Conservation (phyloP, 1,140 invertebrate genomes). For the Drosophila gunungcola region DNA sequence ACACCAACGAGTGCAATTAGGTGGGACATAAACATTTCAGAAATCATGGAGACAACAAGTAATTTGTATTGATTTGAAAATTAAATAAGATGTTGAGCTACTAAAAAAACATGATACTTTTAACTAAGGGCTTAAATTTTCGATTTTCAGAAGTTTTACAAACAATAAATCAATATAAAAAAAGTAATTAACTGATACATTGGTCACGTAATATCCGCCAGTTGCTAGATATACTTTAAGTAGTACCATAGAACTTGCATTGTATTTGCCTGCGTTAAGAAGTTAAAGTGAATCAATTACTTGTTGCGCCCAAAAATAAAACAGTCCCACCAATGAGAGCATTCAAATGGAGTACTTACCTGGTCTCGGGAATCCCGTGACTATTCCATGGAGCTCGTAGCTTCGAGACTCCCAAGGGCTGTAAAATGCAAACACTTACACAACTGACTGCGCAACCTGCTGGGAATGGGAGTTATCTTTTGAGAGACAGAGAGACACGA, state of each 20-base stretch:
- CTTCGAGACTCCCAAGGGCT: constrained; percentile 42
- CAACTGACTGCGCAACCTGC: constrained; percentile 57
- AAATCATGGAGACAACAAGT: constrained; percentile 1
- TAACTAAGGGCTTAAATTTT: too few species aligned
- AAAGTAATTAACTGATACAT: too few species aligned
- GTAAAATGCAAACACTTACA: constrained; percentile 62
- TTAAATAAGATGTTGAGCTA: too few species aligned
- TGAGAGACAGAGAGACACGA: constrained; percentile 46
- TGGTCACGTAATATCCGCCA: too few species aligned
- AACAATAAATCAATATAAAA: too few species aligned
- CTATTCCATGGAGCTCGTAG: constrained; percentile 40
- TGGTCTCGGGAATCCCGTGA: constrained; percentile 11
- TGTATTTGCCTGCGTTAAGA: too few species aligned
- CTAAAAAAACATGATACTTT: too few species aligned
- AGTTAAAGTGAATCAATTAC: too few species aligned
- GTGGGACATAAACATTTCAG: constrained; percentile 6
- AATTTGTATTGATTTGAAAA: too few species aligned
- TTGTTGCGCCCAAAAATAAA: neutral
- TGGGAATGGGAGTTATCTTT: constrained; percentile 44
- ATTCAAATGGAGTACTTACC: constrained; percentile 39
- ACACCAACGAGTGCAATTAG: constrained; percentile 20
- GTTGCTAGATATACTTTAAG: too few species aligned
- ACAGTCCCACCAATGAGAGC: constrained; percentile 22
- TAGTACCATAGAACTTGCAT: too few species aligned
- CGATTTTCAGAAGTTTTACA: too few species aligned